Conservation (phyloP, 37 sponge, comb jelly and placozoan genomes). For the Chondrosia reniformis region DNA sequence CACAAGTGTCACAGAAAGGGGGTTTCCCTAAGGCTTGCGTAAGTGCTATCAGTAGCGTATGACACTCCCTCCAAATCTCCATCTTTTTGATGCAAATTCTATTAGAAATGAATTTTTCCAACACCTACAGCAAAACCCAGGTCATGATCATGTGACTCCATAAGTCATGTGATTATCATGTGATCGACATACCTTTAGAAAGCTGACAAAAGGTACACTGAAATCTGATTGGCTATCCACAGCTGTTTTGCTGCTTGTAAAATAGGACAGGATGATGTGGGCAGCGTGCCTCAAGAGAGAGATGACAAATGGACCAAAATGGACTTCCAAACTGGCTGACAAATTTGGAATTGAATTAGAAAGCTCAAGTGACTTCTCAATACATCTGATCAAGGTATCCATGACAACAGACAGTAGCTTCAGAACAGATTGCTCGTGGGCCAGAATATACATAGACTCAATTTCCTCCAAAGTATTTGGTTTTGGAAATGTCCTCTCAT, state of each 20-base stretch:
- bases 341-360: not conserved
- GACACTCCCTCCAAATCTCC: not conserved
- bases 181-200: too few species aligned
- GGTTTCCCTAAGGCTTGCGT: too few species aligned
- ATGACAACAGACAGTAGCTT: constrained; percentile 20
- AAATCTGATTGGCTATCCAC: not conserved
- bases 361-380: not conserved
- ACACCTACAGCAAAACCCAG: too few species aligned
- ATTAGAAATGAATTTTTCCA: too few species aligned
- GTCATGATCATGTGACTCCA: too few species aligned
- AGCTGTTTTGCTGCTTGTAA: constrained; percentile 3
- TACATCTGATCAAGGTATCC: constrained; percentile 3
- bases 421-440: not conserved
- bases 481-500: not conserved
- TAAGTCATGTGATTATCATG: too few species aligned
- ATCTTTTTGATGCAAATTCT: not conserved
- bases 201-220: not conserved
- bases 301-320: constrained; percentile 41
- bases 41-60: too few species aligned
- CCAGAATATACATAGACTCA: not conserved
- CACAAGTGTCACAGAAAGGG: too few species aligned
- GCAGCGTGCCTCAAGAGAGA: constrained; percentile 29
- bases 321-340: constrained; percentile 29
- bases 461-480: not conserved
- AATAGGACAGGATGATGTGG: constrained; percentile 27